Conservation (phyloP, 2,888 invertebrate species). For the Sphaeridia pumilis region DNA sequence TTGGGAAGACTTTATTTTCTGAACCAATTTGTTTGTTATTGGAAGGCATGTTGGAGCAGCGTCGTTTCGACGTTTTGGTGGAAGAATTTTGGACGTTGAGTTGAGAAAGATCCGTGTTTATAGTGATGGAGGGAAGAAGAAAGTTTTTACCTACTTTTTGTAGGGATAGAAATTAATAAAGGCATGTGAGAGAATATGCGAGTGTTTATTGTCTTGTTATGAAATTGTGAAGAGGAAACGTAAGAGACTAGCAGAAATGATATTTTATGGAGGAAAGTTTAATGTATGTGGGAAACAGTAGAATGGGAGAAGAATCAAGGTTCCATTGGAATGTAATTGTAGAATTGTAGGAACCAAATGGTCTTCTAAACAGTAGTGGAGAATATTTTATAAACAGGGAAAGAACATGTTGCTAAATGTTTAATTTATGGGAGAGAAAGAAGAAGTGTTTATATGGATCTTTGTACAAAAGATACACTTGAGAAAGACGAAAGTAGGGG, state of each 20-base stretch:
- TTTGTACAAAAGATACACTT: too few relatives aligned
- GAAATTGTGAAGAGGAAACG: background rate
- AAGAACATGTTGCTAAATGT: too few relatives aligned
- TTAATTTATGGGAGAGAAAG: too few relatives aligned
- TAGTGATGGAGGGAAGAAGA: too few relatives aligned
- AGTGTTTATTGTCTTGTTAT: slow-evolving; percentile 1
- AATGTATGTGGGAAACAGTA: background rate
- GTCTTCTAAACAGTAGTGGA: too few relatives aligned
- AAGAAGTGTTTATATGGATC: too few relatives aligned
- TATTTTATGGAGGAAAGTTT: background rate
- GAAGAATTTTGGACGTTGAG: background rate
- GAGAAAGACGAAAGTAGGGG: too few relatives aligned
- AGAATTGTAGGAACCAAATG: too few relatives aligned
- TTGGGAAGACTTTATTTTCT: slow-evolving; percentile 11
- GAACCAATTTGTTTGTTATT: slow-evolving; percentile 17
- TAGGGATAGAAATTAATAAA: too few relatives aligned
- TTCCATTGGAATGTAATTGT: background rate
- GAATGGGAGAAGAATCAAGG: background rate
- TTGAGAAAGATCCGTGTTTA: background rate
- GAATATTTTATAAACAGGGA: too few relatives aligned
- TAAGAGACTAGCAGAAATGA: background rate
- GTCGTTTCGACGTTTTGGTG: background rate
- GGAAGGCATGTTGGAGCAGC: slow-evolving; percentile 1
- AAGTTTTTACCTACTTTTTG: background rate
- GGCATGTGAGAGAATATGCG: too few relatives aligned